These are phyloP conservation scores for Theonella swinhoei DNA, from an alignment of 37 sponge, comb jelly and placozoan genomes.

Conservation along the genomic window DNA sequence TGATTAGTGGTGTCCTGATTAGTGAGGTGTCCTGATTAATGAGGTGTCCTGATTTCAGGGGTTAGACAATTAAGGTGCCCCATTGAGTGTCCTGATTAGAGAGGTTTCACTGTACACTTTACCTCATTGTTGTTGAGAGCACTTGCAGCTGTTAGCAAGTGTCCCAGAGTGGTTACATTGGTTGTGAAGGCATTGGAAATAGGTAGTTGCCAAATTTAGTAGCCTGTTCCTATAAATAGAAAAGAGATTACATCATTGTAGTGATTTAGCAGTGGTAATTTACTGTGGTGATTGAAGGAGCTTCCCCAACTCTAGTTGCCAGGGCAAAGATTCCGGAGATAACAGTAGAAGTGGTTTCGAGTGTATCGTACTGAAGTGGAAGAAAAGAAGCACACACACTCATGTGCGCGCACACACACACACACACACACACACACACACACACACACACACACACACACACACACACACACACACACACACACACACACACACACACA, in stretches of 20 bases:
- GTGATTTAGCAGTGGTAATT: not conserved
- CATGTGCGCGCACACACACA: too few species aligned
- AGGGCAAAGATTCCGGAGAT: slow-evolving; percentile 55
- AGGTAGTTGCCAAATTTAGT: slow-evolving; percentile 74
- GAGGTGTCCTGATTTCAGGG: too few species aligned
- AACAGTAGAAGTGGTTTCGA: slow-evolving; percentile 53
- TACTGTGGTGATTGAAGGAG: slow-evolving; percentile 46
- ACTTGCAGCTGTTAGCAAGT: slow-evolving; percentile 31
- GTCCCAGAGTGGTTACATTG: slow-evolving; percentile 15
- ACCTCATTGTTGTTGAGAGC: slow-evolving; percentile 39
- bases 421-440: too few species aligned
- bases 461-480: too few species aligned
- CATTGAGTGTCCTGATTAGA: too few species aligned
- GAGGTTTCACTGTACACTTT: too few species aligned
- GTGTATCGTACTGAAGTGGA: slow-evolving; percentile 9
- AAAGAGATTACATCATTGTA: not conserved
- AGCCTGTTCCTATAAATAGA: slow-evolving; percentile 40
- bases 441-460: too few species aligned
- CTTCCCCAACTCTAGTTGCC: slow-evolving; percentile 4
- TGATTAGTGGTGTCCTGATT: too few species aligned
- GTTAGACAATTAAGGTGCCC: too few species aligned
- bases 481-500: too few species aligned
- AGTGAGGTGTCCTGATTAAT: too few species aligned
- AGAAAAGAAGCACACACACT: too few species aligned
- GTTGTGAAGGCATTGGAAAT: slow-evolving; percentile 56